Conservation (phyloP, 2,113 vertebrate species). For the Alligator sinensis region DNA sequence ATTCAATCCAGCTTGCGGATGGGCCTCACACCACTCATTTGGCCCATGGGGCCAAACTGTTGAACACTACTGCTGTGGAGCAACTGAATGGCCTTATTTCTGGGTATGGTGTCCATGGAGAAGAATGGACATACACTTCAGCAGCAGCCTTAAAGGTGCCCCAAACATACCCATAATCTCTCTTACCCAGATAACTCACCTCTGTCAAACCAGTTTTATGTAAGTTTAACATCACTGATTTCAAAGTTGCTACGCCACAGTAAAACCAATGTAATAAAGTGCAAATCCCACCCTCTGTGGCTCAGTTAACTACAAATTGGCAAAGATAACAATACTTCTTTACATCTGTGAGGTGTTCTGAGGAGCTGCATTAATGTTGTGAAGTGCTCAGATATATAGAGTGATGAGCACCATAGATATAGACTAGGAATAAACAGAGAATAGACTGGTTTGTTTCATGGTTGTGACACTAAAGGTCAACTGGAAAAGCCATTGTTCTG, state of each 20-base stretch:
- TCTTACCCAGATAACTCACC: background rate
- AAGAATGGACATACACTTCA: too few species aligned
- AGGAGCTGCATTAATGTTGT: background rate
- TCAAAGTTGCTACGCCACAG: background rate
- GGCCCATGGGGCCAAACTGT: too few species aligned
- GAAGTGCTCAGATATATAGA: background rate
- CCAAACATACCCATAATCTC: background rate
- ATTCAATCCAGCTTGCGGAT: too few species aligned
- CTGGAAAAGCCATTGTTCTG: constrained; percentile 49
- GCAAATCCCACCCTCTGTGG: background rate
- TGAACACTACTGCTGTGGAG: too few species aligned
- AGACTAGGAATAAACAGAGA: constrained; percentile 1
- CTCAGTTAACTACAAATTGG: background rate
- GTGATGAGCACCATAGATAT: background rate
- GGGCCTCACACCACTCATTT: too few species aligned
- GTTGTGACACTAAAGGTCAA: constrained; percentile 67
- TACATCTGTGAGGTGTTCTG: background rate
- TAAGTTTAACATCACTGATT: background rate
- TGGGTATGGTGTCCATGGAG: too few species aligned
- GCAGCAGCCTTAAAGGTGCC: too few species aligned
- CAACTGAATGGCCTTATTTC: too few species aligned
- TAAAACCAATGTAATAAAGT: background rate
- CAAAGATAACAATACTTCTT: background rate
- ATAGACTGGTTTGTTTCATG: background rate
- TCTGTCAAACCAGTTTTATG: fast-evolving